Base-by-base conservation (phyloP, 2,797 vertebrate genomes). In the Neosilurus hyrtlii region DNA sequence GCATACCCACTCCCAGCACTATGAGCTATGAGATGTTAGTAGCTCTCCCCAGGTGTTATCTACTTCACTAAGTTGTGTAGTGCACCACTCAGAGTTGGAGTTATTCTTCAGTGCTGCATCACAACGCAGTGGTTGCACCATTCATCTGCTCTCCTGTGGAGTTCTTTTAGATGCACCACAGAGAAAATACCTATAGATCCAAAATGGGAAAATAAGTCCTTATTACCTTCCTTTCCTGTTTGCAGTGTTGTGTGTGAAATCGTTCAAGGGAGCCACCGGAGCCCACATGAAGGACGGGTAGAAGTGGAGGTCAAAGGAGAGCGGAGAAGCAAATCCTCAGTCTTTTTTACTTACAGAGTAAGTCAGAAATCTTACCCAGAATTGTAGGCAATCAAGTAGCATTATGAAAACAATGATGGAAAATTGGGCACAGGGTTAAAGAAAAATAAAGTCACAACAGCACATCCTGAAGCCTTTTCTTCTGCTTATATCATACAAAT, bases 221-320 rank as follows among this genome's bases (percentile, higher is more conserved):
- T 43, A 43, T 26, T 62, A 70, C 12, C 37, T 68, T 56, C 16
- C 26, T 57, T 82, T 56, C 71, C 70, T 82, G 86, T 18, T 79
- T 71, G 20, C 91, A 99, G 98, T 71, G 96, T 99, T 70, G 96
- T 98, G 81, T 99, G 98, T 88, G 89, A 94, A 84, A 93, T 97
- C 1, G 92, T 94, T 79, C 83, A 86, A 0, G 80, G 92, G 56
- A 70, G 49, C n/a, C 81, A 49, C 0, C 0, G 3, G 9, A 84
- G 1, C 0, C 0, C 0, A 4, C 26, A 35, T 43, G 80, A 82
- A 82, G 90, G 89, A 84, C 0, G 90, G 87, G 93, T 99, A 63
- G 89, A 94, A 83, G 96, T 99, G 87, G 89, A 93, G 66, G 91
- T 98, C 89, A 95, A 90, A 0, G 95, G 92, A 1, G 92, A 92